Percentiles rank a stretch among this genome's conserved stretches.
These are phyloP conservation scores for Prunella strophiata DNA, from an alignment of 2,797 vertebrate species.

Conservation along the genomic window DNA sequence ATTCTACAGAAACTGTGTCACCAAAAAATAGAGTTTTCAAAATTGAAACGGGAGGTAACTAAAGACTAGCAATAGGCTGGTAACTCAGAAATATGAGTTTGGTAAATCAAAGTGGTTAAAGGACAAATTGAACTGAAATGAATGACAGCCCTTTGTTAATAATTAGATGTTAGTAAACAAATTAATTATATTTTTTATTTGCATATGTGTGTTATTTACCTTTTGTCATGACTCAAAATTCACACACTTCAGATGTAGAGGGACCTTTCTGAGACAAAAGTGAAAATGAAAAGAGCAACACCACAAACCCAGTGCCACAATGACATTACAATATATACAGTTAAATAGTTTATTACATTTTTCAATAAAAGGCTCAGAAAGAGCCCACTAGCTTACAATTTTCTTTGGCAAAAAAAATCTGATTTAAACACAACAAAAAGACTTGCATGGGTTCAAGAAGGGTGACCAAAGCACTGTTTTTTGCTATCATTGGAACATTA, in stretches of 20 bases:
- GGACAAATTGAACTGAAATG: background rate
- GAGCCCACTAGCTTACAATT: constrained; percentile 63
- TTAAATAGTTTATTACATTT: constrained; percentile 66
- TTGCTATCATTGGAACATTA: constrained; percentile 77
- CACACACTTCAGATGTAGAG: background rate
- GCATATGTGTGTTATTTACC: background rate
- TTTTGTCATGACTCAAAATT: background rate
- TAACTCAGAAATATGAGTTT: background rate
- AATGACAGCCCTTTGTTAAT: background rate
- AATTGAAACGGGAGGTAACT: background rate
- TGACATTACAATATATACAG: constrained; percentile 62
- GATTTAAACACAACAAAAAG: constrained; percentile 71
- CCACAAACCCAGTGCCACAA: background rate
- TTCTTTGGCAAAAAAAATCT: constrained; percentile 69
- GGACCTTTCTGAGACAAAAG: constrained; percentile 26
- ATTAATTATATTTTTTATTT: background rate
- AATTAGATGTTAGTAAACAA: background rate
- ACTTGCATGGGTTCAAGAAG: constrained; percentile 70
- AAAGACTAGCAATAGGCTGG: background rate
- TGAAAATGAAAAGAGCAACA: constrained; percentile 52
- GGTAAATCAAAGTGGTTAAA: background rate
- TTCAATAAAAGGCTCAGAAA: constrained; percentile 72
- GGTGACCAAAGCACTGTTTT: constrained; percentile 75
- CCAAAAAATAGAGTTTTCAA: background rate
- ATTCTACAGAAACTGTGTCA: background rate